These are phyloP conservation scores for Ellobius talpinus DNA, from an alignment of 2,113 vertebrate species.

Conservation along the genomic window DNA sequence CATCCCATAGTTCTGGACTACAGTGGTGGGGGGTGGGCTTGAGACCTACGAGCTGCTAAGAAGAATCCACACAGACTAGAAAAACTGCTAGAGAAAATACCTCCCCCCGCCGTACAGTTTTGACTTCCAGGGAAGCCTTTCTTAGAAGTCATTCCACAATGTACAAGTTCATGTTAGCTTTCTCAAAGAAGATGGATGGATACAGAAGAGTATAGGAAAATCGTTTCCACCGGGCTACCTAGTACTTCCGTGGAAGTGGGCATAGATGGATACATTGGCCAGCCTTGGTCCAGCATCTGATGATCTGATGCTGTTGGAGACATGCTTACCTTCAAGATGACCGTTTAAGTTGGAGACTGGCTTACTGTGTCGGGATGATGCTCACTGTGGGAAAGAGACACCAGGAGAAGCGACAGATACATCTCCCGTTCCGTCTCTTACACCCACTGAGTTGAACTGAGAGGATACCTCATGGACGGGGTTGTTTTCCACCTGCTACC, in stretches of 20 bases:
- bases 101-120: accelerated
- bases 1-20: background rate
- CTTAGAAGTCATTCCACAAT: background rate
- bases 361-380: background rate
- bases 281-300: background rate
- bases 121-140: background rate
- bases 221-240: background rate
- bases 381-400: background rate
- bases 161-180: background rate
- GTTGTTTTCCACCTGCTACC: background rate
- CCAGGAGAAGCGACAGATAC: background rate
- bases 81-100: background rate
- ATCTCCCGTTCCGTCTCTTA: background rate
- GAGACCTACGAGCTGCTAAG: background rate
- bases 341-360: background rate
- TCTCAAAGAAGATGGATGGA: background rate
- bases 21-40: background rate
- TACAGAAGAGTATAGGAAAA: background rate
- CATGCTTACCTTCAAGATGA: background rate
- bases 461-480: accelerated
- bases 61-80: background rate
- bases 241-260: background rate
- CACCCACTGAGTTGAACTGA: background rate
- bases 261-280: background rate
- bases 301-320: background rate